Base-by-base conservation (phyloP, 2,113 vertebrate genomes). In the Fregata magnificens region DNA sequence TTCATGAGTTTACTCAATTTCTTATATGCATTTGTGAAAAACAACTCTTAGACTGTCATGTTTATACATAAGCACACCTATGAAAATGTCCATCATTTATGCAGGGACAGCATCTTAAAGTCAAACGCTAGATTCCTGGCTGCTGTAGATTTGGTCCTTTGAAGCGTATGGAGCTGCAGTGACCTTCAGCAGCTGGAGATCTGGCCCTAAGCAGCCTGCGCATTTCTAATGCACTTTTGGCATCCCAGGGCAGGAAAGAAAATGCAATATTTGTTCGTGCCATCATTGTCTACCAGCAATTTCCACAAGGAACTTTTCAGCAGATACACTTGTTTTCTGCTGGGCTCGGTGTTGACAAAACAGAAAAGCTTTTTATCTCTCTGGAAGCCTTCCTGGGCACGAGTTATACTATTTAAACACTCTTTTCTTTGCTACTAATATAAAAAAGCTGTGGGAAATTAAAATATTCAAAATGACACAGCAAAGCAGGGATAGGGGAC, bases 241-340 rank as follows among this genome's bases (percentile, higher is more conserved):
- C 38, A 12, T 84, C 83, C 66, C 47, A 59, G 36, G 19, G 67
- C 53, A 69, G 45, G 69, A 93, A 82, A 91, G 26, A 84, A 91
- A 92, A 83, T 2, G 8, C 38, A 58, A 2, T 62, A 50, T 69
- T 93, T 87, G 42, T 80, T 56, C 20, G 5, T 78, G 79, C 45
- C 59, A 28, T 77, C 47, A 29, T 38, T 84, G 50, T 80, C 80
- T 62, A 69, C 38, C 53, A 73, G 82, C 44, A 49, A 26, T 42
- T 94, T 95, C 76, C 85, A 90, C 59, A 78, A n/a, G 79, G 69
- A 96, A 82, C 78, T 86, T 93, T 56, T 91, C 87, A 90, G 55
- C 7, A 6, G 66, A 67, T 50, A 70, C 7, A 8, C 42, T 81
- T 83, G 74, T 58, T 94, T 94, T 96, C 67, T 90, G 62, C 80